phyloP scores from a whole-genome alignment of 2,797 vertebrate genomes.

The Acrocephalus scirpaceus region DNA sequence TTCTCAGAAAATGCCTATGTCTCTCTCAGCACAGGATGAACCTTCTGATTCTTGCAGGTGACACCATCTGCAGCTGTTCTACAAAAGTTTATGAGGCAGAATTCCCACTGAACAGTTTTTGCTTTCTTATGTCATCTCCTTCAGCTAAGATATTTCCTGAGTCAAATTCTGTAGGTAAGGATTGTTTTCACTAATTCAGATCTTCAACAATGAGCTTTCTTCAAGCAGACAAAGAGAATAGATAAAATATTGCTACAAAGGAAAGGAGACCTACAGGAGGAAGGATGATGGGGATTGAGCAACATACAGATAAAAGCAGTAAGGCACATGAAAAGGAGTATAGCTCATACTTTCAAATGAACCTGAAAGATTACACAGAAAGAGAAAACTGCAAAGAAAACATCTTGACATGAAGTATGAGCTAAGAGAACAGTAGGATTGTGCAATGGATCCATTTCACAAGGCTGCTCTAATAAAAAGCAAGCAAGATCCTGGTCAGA shows the following conservation, averaged over 20 bases:
- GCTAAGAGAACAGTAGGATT: background rate
- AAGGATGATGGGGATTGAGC: background rate
- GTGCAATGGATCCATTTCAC: background rate
- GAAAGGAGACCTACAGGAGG: background rate
- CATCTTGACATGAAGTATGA: background rate
- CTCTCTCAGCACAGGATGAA: background rate
- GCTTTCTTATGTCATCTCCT: background rate
- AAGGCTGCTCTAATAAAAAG: background rate
- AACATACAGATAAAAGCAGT: background rate
- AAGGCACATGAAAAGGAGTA: background rate
- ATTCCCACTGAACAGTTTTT: background rate
- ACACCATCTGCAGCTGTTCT: background rate
- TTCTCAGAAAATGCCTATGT: background rate
- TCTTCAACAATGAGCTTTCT: background rate
- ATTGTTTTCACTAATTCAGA: background rate
- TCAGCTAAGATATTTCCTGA: background rate
- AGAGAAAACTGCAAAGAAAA: background rate
- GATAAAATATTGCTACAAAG: background rate
- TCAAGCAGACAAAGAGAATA: background rate
- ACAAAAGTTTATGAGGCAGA: background rate
- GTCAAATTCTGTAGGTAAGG: background rate
- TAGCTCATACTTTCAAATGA: background rate
- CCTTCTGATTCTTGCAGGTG: background rate
- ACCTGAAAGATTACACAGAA: background rate
- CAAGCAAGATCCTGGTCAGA: background rate